Conservation (phyloP, 2,888 invertebrate genomes). For the Altica lythri region DNA sequence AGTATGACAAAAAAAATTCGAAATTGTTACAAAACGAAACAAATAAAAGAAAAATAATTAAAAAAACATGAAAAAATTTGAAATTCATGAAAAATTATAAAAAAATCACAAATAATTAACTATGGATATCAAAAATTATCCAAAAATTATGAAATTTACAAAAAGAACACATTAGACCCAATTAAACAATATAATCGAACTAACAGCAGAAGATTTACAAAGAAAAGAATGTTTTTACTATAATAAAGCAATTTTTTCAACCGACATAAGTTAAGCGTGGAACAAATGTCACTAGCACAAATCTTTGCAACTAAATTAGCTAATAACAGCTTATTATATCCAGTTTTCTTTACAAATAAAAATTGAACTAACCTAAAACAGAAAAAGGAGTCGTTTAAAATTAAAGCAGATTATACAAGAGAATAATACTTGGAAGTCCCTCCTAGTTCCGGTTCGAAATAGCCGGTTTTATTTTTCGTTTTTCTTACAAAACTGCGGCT, state of each 20-base stretch:
- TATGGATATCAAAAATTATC: too few species aligned
- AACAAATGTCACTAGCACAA: conserved; percentile 21
- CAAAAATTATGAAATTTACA: too few species aligned
- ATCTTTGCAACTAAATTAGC: conserved; percentile 11
- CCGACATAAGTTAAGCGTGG: conserved; percentile 13
- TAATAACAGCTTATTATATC: conserved; percentile 11
- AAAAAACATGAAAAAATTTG: too few species aligned
- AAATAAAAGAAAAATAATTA: too few species aligned
- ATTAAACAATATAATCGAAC: too few species aligned
- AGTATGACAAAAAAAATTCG: too few species aligned
- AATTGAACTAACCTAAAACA: conserved; percentile 10
- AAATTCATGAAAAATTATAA: too few species aligned
- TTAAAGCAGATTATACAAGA: conserved; percentile 28
- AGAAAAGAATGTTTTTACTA: too few species aligned
- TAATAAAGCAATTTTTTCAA: conserved; percentile 15
- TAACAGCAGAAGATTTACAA: too few species aligned
- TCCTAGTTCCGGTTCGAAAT: conserved; percentile 54
- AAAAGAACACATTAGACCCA: too few species aligned
- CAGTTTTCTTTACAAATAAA: background rate
- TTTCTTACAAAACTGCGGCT: conserved; percentile 42
- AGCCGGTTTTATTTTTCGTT: conserved; percentile 53
- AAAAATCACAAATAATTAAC: too few species aligned
- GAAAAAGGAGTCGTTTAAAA: conserved; percentile 21
- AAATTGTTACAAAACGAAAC: too few species aligned
- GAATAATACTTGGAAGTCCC: conserved; percentile 39